Evolutionary conservation across 2,888 invertebrate genomes (phyloP).

Genomic region (Plagiodera versicolora): DNA sequence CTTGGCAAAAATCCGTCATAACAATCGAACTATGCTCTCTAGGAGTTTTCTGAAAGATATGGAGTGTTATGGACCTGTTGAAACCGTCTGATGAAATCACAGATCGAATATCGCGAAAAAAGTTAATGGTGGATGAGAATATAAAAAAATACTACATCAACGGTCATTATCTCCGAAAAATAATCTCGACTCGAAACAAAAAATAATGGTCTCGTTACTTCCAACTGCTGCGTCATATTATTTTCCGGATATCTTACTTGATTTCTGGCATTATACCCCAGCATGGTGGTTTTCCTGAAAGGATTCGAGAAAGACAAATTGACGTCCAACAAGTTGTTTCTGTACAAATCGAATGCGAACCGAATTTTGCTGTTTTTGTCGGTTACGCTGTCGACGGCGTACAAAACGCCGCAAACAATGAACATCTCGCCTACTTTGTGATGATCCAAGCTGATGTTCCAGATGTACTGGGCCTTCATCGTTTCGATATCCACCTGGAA

Average conservation of each 20-base stretch:
- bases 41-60: no score
- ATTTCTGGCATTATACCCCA: slow-evolving; percentile 81
- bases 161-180: no score
- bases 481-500: slow-evolving; percentile 60
- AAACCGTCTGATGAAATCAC: no score
- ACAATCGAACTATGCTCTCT: no score
- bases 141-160: no score
- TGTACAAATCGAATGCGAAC: slow-evolving; percentile 89
- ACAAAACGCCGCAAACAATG: slow-evolving; percentile 93
- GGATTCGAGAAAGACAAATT: slow-evolving; percentile 88
- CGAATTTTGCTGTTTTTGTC: slow-evolving; percentile 83
- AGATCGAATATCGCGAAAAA: no score
- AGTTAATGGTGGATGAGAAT: no score
- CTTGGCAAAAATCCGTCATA: no score
- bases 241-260: slow-evolving; percentile 58
- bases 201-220: neutral
- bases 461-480: slow-evolving; percentile 72
- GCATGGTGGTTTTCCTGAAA: slow-evolving; percentile 87
- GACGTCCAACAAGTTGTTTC: slow-evolving; percentile 72
- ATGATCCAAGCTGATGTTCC: slow-evolving; percentile 87
- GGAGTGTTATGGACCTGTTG: no score
- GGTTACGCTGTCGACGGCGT: slow-evolving; percentile 85
- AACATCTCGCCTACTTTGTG: slow-evolving; percentile 95
- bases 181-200: neutral
- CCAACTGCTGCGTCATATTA: neutral